Evolutionary conservation across 1,140 invertebrate species (phyloP).

Genomic region (Ridgeia piscesae): DNA sequence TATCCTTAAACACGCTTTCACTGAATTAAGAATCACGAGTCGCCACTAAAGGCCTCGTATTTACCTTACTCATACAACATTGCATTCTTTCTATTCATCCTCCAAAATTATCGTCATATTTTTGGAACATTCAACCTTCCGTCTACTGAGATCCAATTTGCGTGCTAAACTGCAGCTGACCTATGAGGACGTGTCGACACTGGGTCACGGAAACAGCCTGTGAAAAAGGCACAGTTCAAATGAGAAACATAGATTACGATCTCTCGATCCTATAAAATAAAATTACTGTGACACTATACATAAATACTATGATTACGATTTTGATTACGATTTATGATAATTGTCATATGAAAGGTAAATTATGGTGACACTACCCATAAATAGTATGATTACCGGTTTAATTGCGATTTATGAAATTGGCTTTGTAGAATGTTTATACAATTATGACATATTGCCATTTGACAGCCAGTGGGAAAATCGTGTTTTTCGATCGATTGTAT

Average conservation of each 20-base stretch:
- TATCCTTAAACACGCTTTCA: background rate
- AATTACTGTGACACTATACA: background rate
- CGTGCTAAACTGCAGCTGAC: background rate
- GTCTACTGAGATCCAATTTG: background rate
- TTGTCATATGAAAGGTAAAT: background rate
- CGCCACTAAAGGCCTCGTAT: background rate
- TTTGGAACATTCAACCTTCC: background rate
- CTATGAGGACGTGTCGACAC: background rate
- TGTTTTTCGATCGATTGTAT: too few species aligned
- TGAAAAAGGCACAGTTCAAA: background rate
- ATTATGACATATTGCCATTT: too few species aligned
- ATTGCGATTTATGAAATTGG: too few species aligned
- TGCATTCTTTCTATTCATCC: background rate
- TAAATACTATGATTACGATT: background rate
- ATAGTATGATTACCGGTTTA: too few species aligned
- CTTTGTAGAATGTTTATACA: too few species aligned
- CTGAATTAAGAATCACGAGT: background rate
- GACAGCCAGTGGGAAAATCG: too few species aligned
- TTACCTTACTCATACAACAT: background rate
- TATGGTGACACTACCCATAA: too few species aligned
- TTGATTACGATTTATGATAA: background rate
- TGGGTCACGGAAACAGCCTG: background rate
- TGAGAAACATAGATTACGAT: background rate
- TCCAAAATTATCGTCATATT: background rate
- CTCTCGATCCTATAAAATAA: background rate